Percentiles rank a stretch among this genome's conserved stretches.
Evolutionary conservation across 2,113 vertebrate genomes (phyloP).

Genomic region (Plectropomus leopardus): DNA sequence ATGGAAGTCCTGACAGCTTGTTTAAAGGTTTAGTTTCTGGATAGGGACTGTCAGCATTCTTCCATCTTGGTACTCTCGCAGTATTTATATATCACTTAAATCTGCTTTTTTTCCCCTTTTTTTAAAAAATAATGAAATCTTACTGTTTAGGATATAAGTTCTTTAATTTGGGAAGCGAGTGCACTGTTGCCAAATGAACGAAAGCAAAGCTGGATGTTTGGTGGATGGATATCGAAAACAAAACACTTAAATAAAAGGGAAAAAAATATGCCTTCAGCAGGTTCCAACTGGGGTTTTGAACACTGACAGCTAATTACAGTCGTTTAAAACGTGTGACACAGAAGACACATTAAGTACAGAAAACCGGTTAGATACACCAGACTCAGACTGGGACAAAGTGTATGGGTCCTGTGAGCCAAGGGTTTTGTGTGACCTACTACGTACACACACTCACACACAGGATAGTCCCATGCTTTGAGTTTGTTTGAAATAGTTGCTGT

Average conservation of each 20-base stretch:
- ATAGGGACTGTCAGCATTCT: no score
- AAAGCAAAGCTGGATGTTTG: background rate
- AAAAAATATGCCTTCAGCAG: no score
- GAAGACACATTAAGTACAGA: background rate
- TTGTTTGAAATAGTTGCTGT: slow-evolving; percentile 71
- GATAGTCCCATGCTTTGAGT: slow-evolving; percentile 26
- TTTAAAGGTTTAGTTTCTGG: no score
- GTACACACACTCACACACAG: slow-evolving; percentile 9
- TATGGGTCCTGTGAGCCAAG: background rate
- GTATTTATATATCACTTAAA: no score
- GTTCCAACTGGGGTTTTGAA: background rate
- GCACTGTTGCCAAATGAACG: background rate
- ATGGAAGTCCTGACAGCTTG: no score
- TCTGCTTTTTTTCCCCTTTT: no score
- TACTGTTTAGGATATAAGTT: no score
- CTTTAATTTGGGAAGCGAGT: background rate
- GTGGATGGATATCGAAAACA: background rate
- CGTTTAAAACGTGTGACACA: background rate
- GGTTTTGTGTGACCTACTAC: slow-evolving; percentile 12
- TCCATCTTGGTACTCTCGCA: no score
- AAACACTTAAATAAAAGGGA: background rate
- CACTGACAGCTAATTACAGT: background rate
- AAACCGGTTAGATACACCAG: background rate
- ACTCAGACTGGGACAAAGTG: background rate
- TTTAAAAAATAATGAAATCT: no score